Evolutionary conservation across 1,140 invertebrate species (phyloP).

Genomic region (Drosophila serrata): DNA sequence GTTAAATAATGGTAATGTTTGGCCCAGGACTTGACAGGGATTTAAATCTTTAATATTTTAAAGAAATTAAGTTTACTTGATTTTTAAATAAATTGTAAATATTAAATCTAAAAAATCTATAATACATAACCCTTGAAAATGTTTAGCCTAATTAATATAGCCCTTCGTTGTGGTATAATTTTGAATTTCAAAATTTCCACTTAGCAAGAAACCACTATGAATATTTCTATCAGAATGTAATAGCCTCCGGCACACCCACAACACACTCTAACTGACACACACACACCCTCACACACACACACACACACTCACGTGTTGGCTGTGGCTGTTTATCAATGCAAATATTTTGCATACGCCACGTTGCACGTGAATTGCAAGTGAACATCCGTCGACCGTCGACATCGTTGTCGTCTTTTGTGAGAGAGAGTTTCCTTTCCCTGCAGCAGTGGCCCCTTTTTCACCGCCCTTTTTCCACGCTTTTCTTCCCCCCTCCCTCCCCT

Average conservation of each 20-base stretch:
- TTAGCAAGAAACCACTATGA: slow-evolving; percentile 28
- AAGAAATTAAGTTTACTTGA: not conserved
- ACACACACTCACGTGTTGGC: slow-evolving; percentile 25
- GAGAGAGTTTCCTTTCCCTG: slow-evolving; percentile 40
- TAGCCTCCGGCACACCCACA: slow-evolving; percentile 28
- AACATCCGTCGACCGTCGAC: slow-evolving; percentile 63
- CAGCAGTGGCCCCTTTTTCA: slow-evolving; percentile 30
- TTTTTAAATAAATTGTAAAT: not conserved
- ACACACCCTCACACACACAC: slow-evolving; percentile 11
- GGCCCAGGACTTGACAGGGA: not conserved
- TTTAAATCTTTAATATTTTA: not conserved
- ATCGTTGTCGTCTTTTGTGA: slow-evolving; percentile 60
- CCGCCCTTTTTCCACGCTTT: slow-evolving; percentile 4
- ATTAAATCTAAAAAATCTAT: not conserved
- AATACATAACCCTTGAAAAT: not conserved
- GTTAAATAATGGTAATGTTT: slow-evolving; percentile 21
- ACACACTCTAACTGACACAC: slow-evolving; percentile 4
- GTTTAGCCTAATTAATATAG: slow-evolving; percentile 10
- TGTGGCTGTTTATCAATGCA: slow-evolving; percentile 80
- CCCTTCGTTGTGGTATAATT: slow-evolving; percentile 3
- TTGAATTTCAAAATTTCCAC: slow-evolving; percentile 12
- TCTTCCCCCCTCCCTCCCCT: not conserved
- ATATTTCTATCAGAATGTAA: slow-evolving; percentile 40
- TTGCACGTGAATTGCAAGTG: slow-evolving; percentile 82
- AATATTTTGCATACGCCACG: slow-evolving; percentile 83